Conservation (phyloP, 2,113 vertebrate species). For the Neoarius graeffei region DNA sequence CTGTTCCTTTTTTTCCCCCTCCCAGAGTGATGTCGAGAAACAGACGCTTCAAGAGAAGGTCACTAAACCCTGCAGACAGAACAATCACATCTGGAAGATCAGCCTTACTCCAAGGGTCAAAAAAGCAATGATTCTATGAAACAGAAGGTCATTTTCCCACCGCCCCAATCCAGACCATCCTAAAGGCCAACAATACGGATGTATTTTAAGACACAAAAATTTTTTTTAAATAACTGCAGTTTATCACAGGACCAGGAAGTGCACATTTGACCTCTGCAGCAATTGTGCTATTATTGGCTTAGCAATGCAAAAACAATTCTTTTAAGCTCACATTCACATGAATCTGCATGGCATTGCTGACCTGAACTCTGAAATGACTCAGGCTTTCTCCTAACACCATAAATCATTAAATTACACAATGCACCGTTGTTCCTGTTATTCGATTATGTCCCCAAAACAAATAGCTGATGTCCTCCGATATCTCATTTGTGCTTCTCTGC, state of each 20-base stretch:
- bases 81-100: conserved; percentile 52
- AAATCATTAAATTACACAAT: conserved; percentile 18
- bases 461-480: conserved; percentile 22
- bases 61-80: conserved; percentile 45
- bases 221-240: conserved; percentile 34
- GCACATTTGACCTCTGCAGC: conserved; percentile 42
- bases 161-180: conserved; percentile 20
- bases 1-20: neutral
- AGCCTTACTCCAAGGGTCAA: conserved; percentile 34
- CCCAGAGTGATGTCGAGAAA: neutral
- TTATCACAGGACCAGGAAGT: conserved; percentile 51
- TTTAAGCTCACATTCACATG: conserved; percentile 47
- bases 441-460: conserved; percentile 19
- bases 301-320: conserved; percentile 37
- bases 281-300: conserved; percentile 50
- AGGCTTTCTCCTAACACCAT: conserved; percentile 2
- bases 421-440: conserved; percentile 12
- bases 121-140: conserved; percentile 39
- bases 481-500: neutral
- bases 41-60: conserved; percentile 34
- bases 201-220: conserved; percentile 53
- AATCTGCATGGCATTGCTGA: conserved; percentile 13
- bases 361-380: conserved; percentile 10
- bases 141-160: conserved; percentile 55
- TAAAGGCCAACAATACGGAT: conserved; percentile 44